These are phyloP conservation scores for Oasisia sp. DNA, from an alignment of 2,888 invertebrate genomes.

Conservation along the genomic window DNA sequence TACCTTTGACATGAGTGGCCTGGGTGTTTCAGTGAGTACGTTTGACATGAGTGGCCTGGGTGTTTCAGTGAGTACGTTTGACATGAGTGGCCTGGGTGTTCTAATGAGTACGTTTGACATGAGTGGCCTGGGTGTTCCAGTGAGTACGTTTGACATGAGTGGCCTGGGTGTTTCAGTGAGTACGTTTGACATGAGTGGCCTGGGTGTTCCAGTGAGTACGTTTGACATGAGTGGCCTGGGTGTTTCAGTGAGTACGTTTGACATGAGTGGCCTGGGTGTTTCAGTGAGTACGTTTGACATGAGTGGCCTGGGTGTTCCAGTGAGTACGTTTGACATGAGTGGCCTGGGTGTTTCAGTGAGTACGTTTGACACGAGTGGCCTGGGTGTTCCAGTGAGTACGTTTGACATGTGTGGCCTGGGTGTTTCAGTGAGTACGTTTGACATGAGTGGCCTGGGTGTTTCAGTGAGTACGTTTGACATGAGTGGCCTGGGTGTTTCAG, in stretches of 20 bases:
- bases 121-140: constrained; percentile 22
- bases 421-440: constrained; percentile 21
- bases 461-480: constrained; percentile 27
- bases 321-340: constrained; percentile 30
- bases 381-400: background rate
- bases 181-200: too few species aligned
- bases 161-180: constrained; percentile 23
- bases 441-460: too few species aligned
- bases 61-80: constrained; percentile 21
- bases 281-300: constrained; percentile 27
- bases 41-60: too few species aligned
- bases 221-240: constrained; percentile 31
- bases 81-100: constrained; percentile 28
- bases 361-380: constrained; percentile 76
- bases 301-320: constrained; percentile 22
- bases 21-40: constrained; percentile 26
- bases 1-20: constrained; percentile 29
- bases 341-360: constrained; percentile 23
- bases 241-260: constrained; percentile 21
- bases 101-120: constrained; percentile 27
- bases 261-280: too few species aligned
- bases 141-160: constrained; percentile 30
- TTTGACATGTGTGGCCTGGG: constrained; percentile 31
- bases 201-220: background rate
- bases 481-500: constrained; percentile 24